Conservation (phyloP, 2,113 vertebrate genomes). For the Scomber scombrus region DNA sequence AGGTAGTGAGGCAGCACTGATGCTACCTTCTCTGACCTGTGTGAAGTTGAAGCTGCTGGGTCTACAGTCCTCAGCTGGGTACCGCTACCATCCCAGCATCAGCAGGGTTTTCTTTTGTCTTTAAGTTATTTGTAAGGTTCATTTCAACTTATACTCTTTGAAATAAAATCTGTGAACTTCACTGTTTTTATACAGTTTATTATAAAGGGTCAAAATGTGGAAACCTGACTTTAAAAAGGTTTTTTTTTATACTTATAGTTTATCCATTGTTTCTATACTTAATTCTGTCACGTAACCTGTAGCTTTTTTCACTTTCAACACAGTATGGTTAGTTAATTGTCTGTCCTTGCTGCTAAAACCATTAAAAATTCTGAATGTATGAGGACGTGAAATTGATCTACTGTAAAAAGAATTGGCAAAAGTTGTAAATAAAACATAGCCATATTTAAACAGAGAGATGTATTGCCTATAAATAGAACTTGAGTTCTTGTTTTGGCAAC, state of each 20-base stretch:
- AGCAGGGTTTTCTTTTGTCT: slow-evolving; percentile 14
- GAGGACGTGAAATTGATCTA: background rate
- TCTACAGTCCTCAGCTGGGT: slow-evolving; percentile 10
- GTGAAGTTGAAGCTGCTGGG: background rate
- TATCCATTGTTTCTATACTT: background rate
- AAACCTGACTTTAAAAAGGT: background rate
- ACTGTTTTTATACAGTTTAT: background rate
- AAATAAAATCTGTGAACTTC: slow-evolving; percentile 22
- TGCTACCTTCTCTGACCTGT: slow-evolving; percentile 33
- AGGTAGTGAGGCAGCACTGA: slow-evolving; percentile 20
- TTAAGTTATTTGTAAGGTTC: slow-evolving; percentile 37
- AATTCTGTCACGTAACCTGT: too few relatives aligned
- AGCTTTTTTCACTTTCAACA: too few relatives aligned
- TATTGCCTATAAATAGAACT: too few relatives aligned
- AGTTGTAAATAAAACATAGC: background rate
- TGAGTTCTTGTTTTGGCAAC: too few relatives aligned
- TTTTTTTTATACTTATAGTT: background rate
- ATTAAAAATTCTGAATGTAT: background rate
- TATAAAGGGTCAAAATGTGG: background rate
- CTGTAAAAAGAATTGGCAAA: background rate
- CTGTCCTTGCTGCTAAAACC: background rate
- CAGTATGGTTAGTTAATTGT: too few relatives aligned
- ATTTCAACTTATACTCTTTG: slow-evolving; percentile 24
- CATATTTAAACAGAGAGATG: background rate
- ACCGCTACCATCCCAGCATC: background rate